These are phyloP conservation scores for Lamprologus lemairii DNA, from an alignment of 2,113 vertebrate genomes.

Conservation along the genomic window DNA sequence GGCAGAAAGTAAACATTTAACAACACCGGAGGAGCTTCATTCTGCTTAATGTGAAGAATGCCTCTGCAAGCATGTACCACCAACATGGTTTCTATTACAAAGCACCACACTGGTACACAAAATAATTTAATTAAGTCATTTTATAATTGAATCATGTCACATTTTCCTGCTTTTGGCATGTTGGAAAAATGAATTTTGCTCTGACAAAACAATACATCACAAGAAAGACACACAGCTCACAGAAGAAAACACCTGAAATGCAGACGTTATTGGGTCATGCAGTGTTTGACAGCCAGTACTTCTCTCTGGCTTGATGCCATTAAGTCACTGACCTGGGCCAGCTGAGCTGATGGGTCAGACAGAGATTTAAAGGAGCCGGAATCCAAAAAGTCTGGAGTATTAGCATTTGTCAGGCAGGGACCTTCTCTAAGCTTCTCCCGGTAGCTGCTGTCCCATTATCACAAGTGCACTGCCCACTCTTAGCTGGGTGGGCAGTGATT, in stretches of 20 bases:
- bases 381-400: background rate
- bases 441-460: background rate
- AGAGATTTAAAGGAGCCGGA: background rate
- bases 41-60: background rate
- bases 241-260: background rate
- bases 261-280: background rate
- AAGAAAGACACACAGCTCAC: background rate
- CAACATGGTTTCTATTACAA: background rate
- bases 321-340: background rate
- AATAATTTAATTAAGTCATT: background rate
- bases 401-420: background rate
- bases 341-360: constrained; percentile 2
- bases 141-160: background rate
- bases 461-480: background rate
- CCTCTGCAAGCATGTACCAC: background rate
- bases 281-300: background rate
- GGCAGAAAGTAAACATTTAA: background rate
- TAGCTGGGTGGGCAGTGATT: background rate
- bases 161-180: background rate
- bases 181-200: background rate
- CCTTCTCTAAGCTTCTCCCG: background rate
- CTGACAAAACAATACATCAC: background rate
- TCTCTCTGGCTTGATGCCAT: background rate
- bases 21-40: background rate
- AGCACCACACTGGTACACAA: background rate